Evolutionary conservation across 2,113 vertebrate species (phyloP), one percentile per base, ranked within the genome.

Genomic region (Ivindomyrus marchei): DNA sequence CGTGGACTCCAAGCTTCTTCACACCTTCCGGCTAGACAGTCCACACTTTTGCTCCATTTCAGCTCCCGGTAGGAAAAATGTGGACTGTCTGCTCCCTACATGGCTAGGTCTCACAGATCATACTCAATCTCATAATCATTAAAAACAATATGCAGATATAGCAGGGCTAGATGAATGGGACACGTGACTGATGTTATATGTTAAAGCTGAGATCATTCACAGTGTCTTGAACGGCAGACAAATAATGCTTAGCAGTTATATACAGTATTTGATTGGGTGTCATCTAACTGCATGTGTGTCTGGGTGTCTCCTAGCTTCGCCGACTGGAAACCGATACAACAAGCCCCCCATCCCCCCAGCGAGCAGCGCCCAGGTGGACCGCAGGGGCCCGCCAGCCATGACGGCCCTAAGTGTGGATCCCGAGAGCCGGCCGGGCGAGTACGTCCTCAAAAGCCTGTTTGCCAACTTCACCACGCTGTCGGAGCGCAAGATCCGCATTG

Each of bases 391-490:
- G 0, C 96, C 98, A 94, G 92, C 96, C 96, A 99, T 98, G 97
- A 93, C 98, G 93, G 98, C 98, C 21, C 95, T 99, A 94, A 98
- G 77, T 1, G 96, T 99, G 91, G 98, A 99, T 95, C 98, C 98
- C 0, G 98, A 99, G 95, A 99, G 97, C 92, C 99, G 99, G 92
- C 98, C 98, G 53, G 98, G 98, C 46, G 98, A 99, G 92, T 99
- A 98, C n/a, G 97, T 99, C 93, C 97, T 99, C 88, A 99, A 99
- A 93, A 99, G 98, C 92, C 93, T 99, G 90, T 99, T 99, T 90
- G 98, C 98, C 89, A 99, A 99, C 95, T 99, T 99, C 88, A 99
- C 98, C 77, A 95, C 96, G 66, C 96, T 97, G 92, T 98, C 98
- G 0, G 98, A 99, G 85, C 97, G 98, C 91, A 99, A 99, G 96